phyloP scores from a whole-genome alignment of 2,113 vertebrate species.

The Dipodomys ordii region DNA sequence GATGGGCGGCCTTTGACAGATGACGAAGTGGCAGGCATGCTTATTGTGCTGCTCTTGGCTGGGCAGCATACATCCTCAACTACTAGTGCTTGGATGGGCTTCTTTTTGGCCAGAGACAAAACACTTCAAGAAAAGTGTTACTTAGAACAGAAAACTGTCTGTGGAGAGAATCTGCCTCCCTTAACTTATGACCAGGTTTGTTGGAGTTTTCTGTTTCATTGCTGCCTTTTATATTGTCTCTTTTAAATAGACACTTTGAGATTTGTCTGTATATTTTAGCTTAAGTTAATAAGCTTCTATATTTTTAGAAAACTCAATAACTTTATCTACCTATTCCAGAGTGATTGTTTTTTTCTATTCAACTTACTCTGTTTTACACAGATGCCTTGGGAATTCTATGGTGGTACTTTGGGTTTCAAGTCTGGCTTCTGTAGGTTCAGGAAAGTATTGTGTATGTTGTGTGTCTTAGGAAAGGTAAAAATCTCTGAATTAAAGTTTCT shows the following conservation, averaged over 20 bases:
- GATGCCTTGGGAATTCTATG: neutral
- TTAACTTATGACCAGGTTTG: constrained; percentile 93
- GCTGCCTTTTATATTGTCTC: neutral
- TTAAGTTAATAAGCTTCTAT: neutral
- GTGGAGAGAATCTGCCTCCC: constrained; percentile 91
- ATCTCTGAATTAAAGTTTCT: neutral
- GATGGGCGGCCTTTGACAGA: constrained; percentile 91
- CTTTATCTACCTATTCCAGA: constrained; percentile 81
- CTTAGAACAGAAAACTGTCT: constrained; percentile 92
- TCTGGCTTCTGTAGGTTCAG: neutral
- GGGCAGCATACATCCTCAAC: constrained; percentile 99
- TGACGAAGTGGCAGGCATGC: constrained; percentile 94
- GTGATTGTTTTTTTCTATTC: neutral
- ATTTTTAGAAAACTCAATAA: constrained; percentile 3
- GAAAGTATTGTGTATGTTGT: constrained; percentile 13
- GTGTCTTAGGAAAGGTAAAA: neutral
- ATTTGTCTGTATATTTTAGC: constrained; percentile 4
- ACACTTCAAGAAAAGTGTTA: constrained; percentile 93
- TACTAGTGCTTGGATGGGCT: constrained; percentile 97
- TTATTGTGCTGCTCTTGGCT: constrained; percentile 95
- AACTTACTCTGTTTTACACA: neutral
- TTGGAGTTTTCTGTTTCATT: neutral
- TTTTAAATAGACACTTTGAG: neutral
- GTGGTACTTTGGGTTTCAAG: neutral
- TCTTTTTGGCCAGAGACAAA: constrained; percentile 94